Evolutionary conservation across 2,797 vertebrate genomes (phyloP).

Genomic region (Serranus cabrilla): DNA sequence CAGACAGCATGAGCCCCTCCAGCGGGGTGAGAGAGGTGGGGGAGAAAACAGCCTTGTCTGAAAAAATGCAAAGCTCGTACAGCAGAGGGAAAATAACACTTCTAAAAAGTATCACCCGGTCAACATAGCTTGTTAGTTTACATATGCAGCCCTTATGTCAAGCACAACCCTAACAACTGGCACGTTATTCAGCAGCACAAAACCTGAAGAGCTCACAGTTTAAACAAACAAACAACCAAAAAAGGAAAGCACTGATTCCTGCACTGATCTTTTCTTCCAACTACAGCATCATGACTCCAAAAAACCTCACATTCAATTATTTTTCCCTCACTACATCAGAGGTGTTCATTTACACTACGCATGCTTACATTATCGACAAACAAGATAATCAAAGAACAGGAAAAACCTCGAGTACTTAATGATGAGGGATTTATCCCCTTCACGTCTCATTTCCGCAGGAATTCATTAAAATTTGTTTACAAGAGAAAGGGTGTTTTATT

Average conservation of each 20-base stretch:
- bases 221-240: not conserved
- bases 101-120: constrained; percentile 10
- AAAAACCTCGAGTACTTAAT: constrained; percentile 89
- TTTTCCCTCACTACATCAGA: constrained; percentile 83
- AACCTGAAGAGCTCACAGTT: not conserved
- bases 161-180: not conserved
- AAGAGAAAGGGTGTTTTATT: constrained; percentile 79
- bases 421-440: constrained; percentile 70
- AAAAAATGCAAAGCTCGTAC: constrained; percentile 33
- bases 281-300: constrained; percentile 83
- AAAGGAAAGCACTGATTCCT: not conserved
- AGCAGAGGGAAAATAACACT: constrained; percentile 32
- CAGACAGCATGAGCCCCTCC: constrained; percentile 50
- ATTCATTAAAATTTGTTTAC: constrained; percentile 91
- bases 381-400: constrained; percentile 84
- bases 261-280: constrained; percentile 56
- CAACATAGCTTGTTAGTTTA: constrained; percentile 15
- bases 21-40: not conserved
- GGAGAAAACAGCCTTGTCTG: constrained; percentile 28
- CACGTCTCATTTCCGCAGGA: constrained; percentile 85
- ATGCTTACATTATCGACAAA: constrained; percentile 87
- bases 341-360: constrained; percentile 84
- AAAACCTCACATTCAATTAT: constrained; percentile 68
- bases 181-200: constrained; percentile 2
- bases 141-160: constrained; percentile 10